Conservation (phyloP, 2,113 vertebrate genomes). For the Morone chrysops region DNA sequence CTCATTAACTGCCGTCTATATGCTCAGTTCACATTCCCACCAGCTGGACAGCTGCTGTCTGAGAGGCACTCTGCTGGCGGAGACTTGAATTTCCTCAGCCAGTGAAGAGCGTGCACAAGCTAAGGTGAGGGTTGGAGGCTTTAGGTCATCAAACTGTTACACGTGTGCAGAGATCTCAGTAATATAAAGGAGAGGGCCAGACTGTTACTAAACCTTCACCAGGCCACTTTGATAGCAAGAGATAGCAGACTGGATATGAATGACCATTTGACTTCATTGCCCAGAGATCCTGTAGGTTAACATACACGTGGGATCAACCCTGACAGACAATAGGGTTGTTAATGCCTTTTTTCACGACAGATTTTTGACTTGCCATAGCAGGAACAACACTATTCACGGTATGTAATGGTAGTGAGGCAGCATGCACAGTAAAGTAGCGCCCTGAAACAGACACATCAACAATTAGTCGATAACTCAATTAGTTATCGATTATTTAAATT, state of each 20-base stretch:
- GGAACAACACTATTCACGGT: too few relatives aligned
- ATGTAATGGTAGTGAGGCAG: too few relatives aligned
- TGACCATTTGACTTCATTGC: neutral
- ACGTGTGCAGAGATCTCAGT: neutral
- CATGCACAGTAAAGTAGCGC: too few relatives aligned
- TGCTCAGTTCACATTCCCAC: slow-evolving; percentile 5
- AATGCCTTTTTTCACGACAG: neutral
- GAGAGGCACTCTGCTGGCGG: neutral
- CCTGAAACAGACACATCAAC: too few relatives aligned
- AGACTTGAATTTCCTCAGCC: neutral
- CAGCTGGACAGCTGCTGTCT: neutral
- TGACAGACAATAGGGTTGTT: neutral
- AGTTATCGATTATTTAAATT: too few relatives aligned
- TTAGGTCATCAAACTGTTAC: neutral
- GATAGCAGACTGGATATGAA: too few relatives aligned
- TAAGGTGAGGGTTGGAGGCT: too few relatives aligned
- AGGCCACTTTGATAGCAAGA: neutral
- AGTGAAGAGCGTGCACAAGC: too few relatives aligned
- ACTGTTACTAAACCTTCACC: neutral
- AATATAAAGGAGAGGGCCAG: neutral
- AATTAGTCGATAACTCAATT: too few relatives aligned
- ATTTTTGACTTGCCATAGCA: neutral
- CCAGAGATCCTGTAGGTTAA: neutral
- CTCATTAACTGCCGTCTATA: slow-evolving; percentile 1
- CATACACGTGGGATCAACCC: neutral